phyloP scores from a whole-genome alignment of 2,113 vertebrate genomes.

The Gasterosteus nipponicus region DNA sequence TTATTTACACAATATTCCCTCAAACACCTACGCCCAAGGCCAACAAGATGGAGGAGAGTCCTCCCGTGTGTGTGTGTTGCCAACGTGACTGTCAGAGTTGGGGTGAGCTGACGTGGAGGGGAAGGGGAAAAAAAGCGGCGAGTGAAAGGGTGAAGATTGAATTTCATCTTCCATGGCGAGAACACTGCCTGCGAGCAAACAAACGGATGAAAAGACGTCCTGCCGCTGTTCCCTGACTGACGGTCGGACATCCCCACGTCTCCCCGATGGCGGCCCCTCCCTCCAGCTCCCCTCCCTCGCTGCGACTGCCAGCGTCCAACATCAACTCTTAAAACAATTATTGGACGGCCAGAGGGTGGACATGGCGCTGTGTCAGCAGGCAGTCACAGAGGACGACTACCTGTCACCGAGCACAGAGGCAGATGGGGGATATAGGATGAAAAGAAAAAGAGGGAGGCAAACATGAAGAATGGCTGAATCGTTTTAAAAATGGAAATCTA shows the following conservation, averaged over 20 bases:
- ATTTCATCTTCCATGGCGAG: constrained; percentile 67
- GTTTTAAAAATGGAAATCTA: constrained; percentile 70
- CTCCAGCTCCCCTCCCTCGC: neutral
- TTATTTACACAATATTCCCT: constrained; percentile 44
- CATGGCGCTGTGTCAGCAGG: constrained; percentile 64
- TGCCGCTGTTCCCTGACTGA: constrained; percentile 51
- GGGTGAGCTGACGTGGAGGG: constrained; percentile 32
- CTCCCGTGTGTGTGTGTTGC: constrained; percentile 8
- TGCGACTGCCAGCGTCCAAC: constrained; percentile 46
- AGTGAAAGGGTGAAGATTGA: constrained; percentile 73
- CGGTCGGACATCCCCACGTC: constrained; percentile 45
- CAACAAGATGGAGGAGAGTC: constrained; percentile 33
- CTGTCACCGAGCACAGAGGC: constrained; percentile 41
- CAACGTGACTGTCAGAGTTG: constrained; percentile 38
- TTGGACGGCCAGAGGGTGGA: constrained; percentile 57
- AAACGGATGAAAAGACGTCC: constrained; percentile 74
- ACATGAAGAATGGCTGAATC: constrained; percentile 37
- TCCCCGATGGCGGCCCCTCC: constrained; percentile 34
- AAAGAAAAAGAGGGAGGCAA: neutral
- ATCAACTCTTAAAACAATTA: constrained; percentile 73
- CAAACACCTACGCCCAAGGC: constrained; percentile 43
- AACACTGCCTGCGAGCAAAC: constrained; percentile 63
- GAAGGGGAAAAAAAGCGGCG: constrained; percentile 23
- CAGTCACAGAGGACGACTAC: constrained; percentile 36
- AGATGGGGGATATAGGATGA: constrained; percentile 5